Base-by-base conservation (phyloP, 2,888 invertebrate genomes). In the Noctua pronuba region DNA sequence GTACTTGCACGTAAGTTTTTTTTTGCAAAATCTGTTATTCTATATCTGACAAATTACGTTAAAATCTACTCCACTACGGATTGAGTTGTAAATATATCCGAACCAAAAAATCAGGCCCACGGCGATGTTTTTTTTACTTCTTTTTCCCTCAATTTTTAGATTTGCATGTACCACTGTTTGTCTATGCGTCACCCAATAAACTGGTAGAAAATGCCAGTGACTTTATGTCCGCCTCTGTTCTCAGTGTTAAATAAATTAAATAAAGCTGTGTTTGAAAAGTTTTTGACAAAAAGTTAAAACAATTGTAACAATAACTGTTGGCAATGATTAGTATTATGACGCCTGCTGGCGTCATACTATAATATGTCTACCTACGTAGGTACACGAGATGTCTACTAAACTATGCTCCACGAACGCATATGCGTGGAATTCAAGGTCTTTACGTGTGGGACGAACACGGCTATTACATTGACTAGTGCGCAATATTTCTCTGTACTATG, bases 351-450 rank as follows among this genome's bases (percentile, higher is more conserved):
- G 49, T n/a, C 49, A 21, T 31, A n/a, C 38, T 73, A 38, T 21
- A 65, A 24, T 24, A 31, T 44, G 28, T 41, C n/a, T 35, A 68
- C 60, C 13, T 73, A 41, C n/a, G 16, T 58, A 31, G 11, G 11
- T 62, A 73, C 52, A 38, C 10, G 16, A 68, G 11, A 21, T 75
- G 49, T 35, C 13, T 60, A 44, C 24, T 35, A 62, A 31, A 60
- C 16, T 60, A n/a, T 52, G 41, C 6, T 60, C n/a, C 52, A 77
- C 62, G 62, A 77, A 77, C 67, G 41, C 62, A 68, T 62, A 28
- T 62, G 55, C 55, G 69, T 69, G 18, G 28, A 64, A 69, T 31
- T 67, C 78, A 78, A 78, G 64, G 55, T n/a, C 64, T 21, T 24
- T 52, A 52, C 41, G 55, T 41, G 44, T 58, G 66, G n/a, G 41